phyloP scores from a whole-genome alignment of 2,113 vertebrate species.

The Odobenus rosmarus region DNA sequence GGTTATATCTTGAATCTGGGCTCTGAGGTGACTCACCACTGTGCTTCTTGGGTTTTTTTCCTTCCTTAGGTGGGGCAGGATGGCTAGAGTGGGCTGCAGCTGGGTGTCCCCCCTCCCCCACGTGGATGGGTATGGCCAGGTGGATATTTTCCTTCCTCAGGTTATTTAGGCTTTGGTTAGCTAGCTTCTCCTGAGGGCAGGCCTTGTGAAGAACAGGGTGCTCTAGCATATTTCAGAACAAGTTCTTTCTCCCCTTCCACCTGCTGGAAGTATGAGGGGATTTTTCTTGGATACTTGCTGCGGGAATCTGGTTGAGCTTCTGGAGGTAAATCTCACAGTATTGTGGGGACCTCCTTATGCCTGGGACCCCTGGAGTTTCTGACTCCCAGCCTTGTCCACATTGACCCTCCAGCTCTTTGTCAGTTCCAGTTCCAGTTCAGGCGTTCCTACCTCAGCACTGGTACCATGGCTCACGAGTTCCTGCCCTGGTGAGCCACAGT shows the following conservation, averaged over 20 bases:
- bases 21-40: not conserved
- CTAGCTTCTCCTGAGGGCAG: not conserved
- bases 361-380: not conserved
- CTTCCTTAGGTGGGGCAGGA: not conserved
- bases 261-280: not conserved
- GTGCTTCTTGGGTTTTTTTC: not conserved
- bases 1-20: not conserved
- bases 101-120: not conserved
- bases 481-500: not conserved
- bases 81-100: not conserved
- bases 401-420: not conserved
- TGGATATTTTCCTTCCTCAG: not conserved
- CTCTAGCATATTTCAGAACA: not conserved
- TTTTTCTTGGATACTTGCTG: not conserved
- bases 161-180: not conserved
- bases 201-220: not conserved
- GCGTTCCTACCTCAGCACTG: not conserved
- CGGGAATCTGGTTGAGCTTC: not conserved
- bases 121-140: not conserved
- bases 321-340: not conserved
- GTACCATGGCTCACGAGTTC: not conserved
- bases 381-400: not conserved
- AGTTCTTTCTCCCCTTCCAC: not conserved
- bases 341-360: not conserved
- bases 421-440: not conserved